These are phyloP conservation scores for Aldrovandia affinis DNA, from an alignment of 2,797 vertebrate genomes.

Conservation along the genomic window DNA sequence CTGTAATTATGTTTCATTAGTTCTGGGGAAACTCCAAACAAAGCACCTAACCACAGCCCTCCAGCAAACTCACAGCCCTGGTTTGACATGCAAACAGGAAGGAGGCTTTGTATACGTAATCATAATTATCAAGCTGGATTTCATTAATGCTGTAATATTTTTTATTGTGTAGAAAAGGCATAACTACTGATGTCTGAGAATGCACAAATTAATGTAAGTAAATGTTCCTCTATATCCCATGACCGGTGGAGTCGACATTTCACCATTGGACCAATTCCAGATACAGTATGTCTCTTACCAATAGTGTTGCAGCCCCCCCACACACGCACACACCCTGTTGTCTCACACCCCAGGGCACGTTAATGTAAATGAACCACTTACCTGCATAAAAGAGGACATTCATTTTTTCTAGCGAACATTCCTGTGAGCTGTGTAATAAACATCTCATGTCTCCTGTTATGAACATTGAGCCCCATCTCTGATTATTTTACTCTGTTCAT, in stretches of 20 bases:
- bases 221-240: neutral
- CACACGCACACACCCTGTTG: neutral
- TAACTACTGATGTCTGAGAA: neutral
- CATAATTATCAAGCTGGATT: neutral
- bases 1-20: constrained; percentile 30
- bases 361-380: neutral
- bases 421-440: neutral
- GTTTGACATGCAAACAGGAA: neutral
- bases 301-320: neutral
- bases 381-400: neutral
- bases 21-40: constrained; percentile 17
- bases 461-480: neutral
- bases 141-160: neutral
- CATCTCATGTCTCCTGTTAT: neutral
- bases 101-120: neutral
- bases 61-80: constrained; percentile 3
- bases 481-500: too few relatives aligned
- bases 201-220: neutral
- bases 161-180: neutral
- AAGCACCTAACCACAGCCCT: neutral
- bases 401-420: neutral
- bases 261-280: neutral
- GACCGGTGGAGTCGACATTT: neutral
- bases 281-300: neutral
- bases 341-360: neutral